A percentile compares a stretch with the other conserved stretches of the same genome.
These are phyloP conservation scores for Eristalis tenax DNA, from an alignment of 2,888 invertebrate species.

Conservation along the genomic window DNA sequence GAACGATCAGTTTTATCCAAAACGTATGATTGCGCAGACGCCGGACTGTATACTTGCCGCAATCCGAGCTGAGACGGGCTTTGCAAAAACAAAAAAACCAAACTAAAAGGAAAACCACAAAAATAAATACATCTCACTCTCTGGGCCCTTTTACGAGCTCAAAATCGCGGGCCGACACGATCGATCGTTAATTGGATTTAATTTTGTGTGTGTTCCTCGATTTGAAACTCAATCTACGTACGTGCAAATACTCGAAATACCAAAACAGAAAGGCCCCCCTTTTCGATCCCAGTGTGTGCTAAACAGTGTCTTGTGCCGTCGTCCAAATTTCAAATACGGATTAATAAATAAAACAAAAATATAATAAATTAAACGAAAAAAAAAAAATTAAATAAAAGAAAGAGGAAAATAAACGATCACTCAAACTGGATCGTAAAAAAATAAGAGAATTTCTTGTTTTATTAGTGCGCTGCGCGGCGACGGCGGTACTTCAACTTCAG, in stretches of 20 bases:
- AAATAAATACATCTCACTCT: conserved; percentile 6
- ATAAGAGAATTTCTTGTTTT: conserved; percentile 50
- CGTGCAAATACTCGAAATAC: background rate
- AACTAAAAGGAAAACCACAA: too few relatives aligned
- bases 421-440: conserved; percentile 70
- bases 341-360: conserved; percentile 1
- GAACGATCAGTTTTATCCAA: conserved; percentile 77
- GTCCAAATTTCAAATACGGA: conserved; percentile 24
- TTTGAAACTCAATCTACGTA: conserved; percentile 54
- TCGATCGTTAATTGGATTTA: conserved; percentile 51
- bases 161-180: conserved; percentile 44
- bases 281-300: conserved; percentile 17
- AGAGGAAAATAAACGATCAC: conserved; percentile 57
- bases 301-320: conserved; percentile 29
- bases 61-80: conserved; percentile 26
- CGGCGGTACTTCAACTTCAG: conserved; percentile 62
- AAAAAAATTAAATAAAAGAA: conserved; percentile 32
- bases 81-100: conserved; percentile 21
- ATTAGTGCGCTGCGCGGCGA: conserved; percentile 45
- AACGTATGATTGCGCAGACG: conserved; percentile 80
- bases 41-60: conserved; percentile 67
- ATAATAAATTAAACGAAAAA: conserved; percentile 12
- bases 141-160: conserved; percentile 35
- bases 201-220: background rate
- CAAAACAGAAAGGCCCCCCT: conserved; percentile 12